Base-by-base conservation (phyloP, 2,888 invertebrate species). In the Perizoma affinitatum region DNA sequence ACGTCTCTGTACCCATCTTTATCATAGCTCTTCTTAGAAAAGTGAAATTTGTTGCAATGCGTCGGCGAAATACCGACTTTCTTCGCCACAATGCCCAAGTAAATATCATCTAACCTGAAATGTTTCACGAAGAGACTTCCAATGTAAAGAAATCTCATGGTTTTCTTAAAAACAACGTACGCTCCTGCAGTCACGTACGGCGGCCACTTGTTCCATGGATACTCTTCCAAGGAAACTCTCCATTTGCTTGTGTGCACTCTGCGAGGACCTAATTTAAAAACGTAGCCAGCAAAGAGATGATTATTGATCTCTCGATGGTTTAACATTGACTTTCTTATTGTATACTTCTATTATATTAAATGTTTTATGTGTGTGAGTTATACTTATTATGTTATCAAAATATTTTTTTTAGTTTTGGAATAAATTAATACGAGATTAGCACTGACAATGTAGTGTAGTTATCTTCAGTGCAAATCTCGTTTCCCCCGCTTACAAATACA, bases 31-130 rank as follows among this genome's bases (percentile, higher is more conserved):
- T 96, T 95, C 75, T 95, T 95, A 75, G 96, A 95, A 82, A 97
- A 97, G 84, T 96, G 93, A 84, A 98, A 97, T 55, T 96, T 93
- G 8, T 95, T 93, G 72, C 95, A 96, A 80, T 98, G 97, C 51
- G 94, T 94, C 0, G 96, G 96, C 49, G 94, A 93, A 11, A 98
- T 94, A 3, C 95, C 94, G 0, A 96, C 94, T 82, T 97, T 97
- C 70, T 95, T 95, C 0, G 98, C 97, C 10, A 98, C 93, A 58
- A 98, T 93, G 6, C 96, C 97, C 51, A 98, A 82, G 80, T 96
- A 98, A 62, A 98, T 95, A 79, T 98, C 98, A 84, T 98, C 98
- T 80, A 98, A 98, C 63, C 95, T 93, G 73, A 98, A 97, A 78
- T 96, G 95, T 76, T 96, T 95, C 0, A 97, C 96, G 75, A 95